Evolutionary conservation across 2,113 vertebrate species (phyloP), one percentile per base, ranked within the genome.

Genomic region (Myrmecophaga tridactyla): DNA sequence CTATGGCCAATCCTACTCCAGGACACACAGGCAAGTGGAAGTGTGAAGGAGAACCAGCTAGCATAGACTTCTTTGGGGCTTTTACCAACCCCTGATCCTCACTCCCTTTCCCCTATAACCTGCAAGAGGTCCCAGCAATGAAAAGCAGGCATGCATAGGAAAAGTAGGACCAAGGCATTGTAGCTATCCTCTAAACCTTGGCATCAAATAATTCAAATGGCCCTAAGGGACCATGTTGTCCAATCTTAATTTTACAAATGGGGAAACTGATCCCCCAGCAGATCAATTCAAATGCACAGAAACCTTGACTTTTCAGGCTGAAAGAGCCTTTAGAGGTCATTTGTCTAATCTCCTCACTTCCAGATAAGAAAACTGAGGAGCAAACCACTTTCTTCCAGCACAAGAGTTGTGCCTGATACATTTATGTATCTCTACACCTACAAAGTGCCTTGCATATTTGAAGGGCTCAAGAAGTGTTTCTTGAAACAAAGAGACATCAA

Each of bases 201-300:
- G 4, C 53, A n/a, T 58, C 63, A 70, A 70, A 89, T 25, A 69
- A 58, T 34, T 77, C 41, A n/a, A 14, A 15, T 3, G 6, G 1
- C 12, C 43, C 29, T 87, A 87, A 81, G 51, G 34, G 6, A 77
- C 15, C 12, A 92, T 53, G 2, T 39, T 69, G 10, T 69, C 20
- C 27, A 86, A 69, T 31, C n/a, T 53, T 75, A 75, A 70, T 90
- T 94, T 94, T 83, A 83, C 29, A 87, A 60, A 60, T 87, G 73
- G 27, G 51, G 77, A 83, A 94, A 77, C 4, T 58, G 2, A 18
- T 41, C 41, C 48, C 12, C 67, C 12, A 63, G 29, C 36, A 85
- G 7, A 60, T 90, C 2, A 51, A 14, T 69, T 87, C 51, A 60
- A 51, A 86, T 83, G 17, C 60, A 91, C 13, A 77, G n/a, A 56